Percentiles rank a stretch among this genome's conserved stretches.
phyloP scores from a whole-genome alignment of 2,888 invertebrate species.

The Pseudanteris insignis region DNA sequence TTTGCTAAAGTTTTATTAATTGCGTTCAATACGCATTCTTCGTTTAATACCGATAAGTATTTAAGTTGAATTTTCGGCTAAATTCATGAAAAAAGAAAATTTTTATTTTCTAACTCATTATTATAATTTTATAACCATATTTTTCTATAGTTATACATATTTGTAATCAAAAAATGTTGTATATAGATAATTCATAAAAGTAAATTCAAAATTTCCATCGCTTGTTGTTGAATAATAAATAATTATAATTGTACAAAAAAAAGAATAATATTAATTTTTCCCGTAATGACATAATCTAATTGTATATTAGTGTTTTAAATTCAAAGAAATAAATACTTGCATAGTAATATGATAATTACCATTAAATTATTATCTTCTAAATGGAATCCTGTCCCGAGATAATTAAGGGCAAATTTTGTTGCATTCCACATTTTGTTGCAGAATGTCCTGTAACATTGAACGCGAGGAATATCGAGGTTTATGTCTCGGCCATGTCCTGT shows the following conservation, averaged over 20 bases:
- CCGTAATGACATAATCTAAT: no score
- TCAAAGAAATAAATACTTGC: slow-evolving; percentile 5
- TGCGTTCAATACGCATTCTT: slow-evolving; percentile 58
- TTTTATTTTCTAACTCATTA: no score
- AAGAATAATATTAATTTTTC: background rate
- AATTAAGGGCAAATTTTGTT: slow-evolving; percentile 87
- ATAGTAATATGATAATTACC: slow-evolving; percentile 45
- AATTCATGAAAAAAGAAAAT: slow-evolving; percentile 17
- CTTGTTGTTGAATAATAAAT: no score
- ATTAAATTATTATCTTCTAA: slow-evolving; percentile 51
- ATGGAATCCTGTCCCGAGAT: slow-evolving; percentile 64
- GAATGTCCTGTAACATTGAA: slow-evolving; percentile 95
- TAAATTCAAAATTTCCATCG: background rate
- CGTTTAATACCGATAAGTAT: slow-evolving; percentile 54
- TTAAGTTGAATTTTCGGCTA: slow-evolving; percentile 32
- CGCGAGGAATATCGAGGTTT: slow-evolving; percentile 93
- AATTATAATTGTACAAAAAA: no score
- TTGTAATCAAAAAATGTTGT: background rate
- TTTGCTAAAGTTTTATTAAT: slow-evolving; percentile 64
- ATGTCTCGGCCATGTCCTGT: slow-evolving; percentile 92
- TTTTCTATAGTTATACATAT: no score
- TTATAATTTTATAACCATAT: no score
- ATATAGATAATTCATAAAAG: background rate
- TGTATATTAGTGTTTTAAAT: no score
- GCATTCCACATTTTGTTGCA: slow-evolving; percentile 99